These are phyloP conservation scores for Bombus ignitus DNA, from an alignment of 1,140 invertebrate genomes.

Conservation along the genomic window DNA sequence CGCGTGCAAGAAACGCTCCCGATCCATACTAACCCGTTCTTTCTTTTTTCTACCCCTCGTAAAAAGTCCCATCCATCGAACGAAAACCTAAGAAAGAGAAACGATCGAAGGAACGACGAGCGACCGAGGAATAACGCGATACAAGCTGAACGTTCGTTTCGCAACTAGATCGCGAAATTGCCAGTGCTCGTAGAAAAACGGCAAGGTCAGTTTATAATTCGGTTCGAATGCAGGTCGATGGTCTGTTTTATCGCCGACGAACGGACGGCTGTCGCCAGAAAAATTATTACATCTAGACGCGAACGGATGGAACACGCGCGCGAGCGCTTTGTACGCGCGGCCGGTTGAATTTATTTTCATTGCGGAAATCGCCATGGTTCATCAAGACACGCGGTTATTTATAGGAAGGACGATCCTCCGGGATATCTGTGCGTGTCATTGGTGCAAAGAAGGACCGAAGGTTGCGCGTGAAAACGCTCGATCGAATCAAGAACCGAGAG, in stretches of 20 bases:
- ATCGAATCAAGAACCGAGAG: not conserved
- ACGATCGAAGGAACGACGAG: not conserved
- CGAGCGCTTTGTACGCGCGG: not conserved
- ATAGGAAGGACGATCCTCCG: slow-evolving; percentile 55
- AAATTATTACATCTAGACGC: slow-evolving; percentile 57
- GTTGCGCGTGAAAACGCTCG: slow-evolving; percentile 16
- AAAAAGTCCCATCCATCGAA: no score
- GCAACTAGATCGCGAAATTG: not conserved
- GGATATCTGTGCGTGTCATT: not conserved
- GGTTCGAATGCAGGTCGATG: slow-evolving; percentile 42
- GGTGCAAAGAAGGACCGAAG: not conserved
- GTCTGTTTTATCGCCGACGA: slow-evolving; percentile 62
- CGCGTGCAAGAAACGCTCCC: not conserved
- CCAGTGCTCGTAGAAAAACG: not conserved
- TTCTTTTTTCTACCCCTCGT: slow-evolving; percentile 4
- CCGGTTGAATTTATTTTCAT: slow-evolving; percentile 67
- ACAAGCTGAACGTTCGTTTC: not conserved
- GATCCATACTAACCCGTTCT: not conserved
- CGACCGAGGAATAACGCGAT: not conserved
- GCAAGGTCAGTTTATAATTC: slow-evolving; percentile 56
- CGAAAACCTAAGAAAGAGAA: not conserved
- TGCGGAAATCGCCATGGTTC: slow-evolving; percentile 65
- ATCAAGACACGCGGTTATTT: slow-evolving; percentile 62
- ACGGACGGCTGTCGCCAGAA: slow-evolving; percentile 48
- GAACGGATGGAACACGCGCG: not conserved